These are phyloP conservation scores for Atta cephalotes DNA, from an alignment of 1,140 invertebrate genomes.

Conservation along the genomic window DNA sequence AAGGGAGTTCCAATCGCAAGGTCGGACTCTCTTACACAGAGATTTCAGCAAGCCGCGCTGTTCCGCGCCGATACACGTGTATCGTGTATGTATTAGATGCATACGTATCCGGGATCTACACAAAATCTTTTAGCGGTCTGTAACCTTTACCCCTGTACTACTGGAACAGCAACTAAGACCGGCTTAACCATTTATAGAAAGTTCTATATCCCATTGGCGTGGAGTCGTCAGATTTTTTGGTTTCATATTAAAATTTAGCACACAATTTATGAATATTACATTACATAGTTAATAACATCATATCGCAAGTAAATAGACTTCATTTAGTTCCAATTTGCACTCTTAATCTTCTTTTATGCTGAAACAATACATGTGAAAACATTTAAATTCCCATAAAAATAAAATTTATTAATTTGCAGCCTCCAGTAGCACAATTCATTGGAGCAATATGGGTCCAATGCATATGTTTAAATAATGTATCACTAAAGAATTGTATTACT, in stretches of 20 bases:
- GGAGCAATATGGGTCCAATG: too few relatives aligned
- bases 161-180: constrained; percentile 65
- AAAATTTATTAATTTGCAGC: background rate
- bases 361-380: background rate
- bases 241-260: background rate
- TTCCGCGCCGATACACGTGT: constrained; percentile 68
- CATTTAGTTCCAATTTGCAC: background rate
- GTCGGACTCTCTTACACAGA: constrained; percentile 65
- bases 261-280: background rate
- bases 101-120: constrained; percentile 62
- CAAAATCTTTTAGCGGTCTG: constrained; percentile 66
- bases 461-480: too few relatives aligned
- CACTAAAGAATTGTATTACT: too few relatives aligned
- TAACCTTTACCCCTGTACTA: constrained; percentile 80
- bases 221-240: background rate
- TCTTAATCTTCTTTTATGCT: background rate
- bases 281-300: too few relatives aligned
- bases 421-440: too few relatives aligned
- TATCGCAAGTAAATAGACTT: background rate
- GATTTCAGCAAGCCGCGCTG: constrained; percentile 63
- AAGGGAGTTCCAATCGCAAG: constrained; percentile 52
- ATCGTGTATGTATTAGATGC: constrained; percentile 47
- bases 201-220: constrained; percentile 65
- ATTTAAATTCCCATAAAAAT: background rate
- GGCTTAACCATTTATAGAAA: constrained; percentile 77